Evolutionary conservation across 2,797 vertebrate species (phyloP), one percentile per base, ranked within the genome.

Genomic region (Pseudochirops corinnae): DNA sequence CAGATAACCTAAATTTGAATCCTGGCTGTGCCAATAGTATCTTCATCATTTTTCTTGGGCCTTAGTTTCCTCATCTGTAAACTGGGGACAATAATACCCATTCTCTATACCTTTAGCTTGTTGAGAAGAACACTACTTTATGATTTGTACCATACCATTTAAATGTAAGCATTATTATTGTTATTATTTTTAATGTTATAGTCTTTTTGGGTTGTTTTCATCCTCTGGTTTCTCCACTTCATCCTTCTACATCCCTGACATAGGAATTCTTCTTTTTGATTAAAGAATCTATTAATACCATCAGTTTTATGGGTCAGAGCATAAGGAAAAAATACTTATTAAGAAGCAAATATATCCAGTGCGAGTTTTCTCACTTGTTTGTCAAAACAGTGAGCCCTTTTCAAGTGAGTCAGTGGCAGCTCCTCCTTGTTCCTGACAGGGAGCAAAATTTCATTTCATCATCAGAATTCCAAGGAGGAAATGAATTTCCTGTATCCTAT

Each of bases 391-490:
- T 52, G 52, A 50, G 46, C 53, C 1, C 92, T 55, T 58, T 57
- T 87, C 91, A 91, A 39, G 0, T 33, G 55, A 90, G 52, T 26
- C 93, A 67, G n/a, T 55, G 62, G 33, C 29, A 5, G 33, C 39
- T 55, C 21, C 28, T 58, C 33, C 46, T 16, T 90, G 33, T 55
- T 90, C 21, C 91, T 60, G 90, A 57, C 67, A 10, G 24, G 82
- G 93, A 90, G 39, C 55, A 74, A 12, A 46, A 29, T 24, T 91
- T 82, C 55, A 74, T 74, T 92, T 91, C 10, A 10, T n/a, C n/a
- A 33, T 55, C 46, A 56, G 92, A 95, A 90, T 91, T 11, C 33
- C 82, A n/a, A 46, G 56, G 21, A 87, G 56, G 94, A 94, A 95
- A 53, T 90, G 90, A 46, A 14, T 46, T 92, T 96, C 92, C 11